Conservation (phyloP, 2,797 vertebrate genomes). For the Stomatorhinus walkeri region DNA sequence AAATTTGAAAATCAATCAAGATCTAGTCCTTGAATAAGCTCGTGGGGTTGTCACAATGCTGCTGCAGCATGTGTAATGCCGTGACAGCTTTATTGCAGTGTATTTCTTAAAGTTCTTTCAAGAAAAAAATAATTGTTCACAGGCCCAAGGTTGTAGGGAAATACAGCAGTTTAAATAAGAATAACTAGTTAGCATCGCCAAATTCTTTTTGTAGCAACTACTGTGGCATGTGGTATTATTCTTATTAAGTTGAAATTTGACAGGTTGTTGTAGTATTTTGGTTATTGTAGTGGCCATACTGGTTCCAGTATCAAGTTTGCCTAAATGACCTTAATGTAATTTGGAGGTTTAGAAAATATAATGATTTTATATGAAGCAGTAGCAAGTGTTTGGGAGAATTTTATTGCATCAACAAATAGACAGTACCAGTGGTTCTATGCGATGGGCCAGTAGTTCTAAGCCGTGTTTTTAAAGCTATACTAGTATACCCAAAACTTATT, state of each 20-base stretch:
- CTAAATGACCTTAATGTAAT: not conserved
- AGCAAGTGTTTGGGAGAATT: not conserved
- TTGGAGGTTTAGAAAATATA: not conserved
- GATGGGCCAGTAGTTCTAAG: not conserved
- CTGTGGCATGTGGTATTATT: not conserved
- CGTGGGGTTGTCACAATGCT: not conserved
- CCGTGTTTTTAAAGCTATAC: not conserved
- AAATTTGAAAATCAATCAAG: not conserved
- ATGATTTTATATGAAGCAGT: not conserved
- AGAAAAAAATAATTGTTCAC: not conserved
- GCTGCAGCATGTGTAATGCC: not conserved
- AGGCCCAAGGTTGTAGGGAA: not conserved
- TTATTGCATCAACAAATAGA: not conserved
- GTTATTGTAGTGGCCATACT: not conserved
- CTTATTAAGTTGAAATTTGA: not conserved
- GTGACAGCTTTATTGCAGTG: not conserved
- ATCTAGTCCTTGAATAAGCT: not conserved
- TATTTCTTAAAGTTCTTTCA: not conserved
- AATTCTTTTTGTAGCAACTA: not conserved
- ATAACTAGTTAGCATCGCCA: not conserved
- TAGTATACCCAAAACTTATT: not conserved
- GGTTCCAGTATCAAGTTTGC: not conserved
- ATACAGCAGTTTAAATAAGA: not conserved
- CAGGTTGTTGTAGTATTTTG: not conserved
- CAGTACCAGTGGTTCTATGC: not conserved